phyloP scores from a whole-genome alignment of 1,140 invertebrate genomes.

The Venustaconcha ellipsiformis region DNA sequence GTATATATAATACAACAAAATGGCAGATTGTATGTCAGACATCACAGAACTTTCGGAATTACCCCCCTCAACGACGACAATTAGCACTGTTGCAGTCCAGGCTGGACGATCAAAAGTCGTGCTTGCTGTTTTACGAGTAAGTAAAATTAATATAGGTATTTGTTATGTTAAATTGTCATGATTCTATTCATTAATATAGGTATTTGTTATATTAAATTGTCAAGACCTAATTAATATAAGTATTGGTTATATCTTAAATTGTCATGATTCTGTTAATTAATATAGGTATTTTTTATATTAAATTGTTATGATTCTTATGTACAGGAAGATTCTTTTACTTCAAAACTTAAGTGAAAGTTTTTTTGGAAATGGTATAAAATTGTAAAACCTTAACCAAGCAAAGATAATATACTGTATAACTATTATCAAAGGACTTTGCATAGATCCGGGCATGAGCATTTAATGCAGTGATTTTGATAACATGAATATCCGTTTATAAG shows the following conservation, averaged over 20 bases:
- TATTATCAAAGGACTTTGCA: too few species aligned
- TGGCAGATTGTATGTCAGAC: conserved; percentile 55
- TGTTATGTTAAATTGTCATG: background rate
- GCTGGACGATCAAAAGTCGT: conserved; percentile 88
- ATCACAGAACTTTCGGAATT: conserved; percentile 60
- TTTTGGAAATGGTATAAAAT: too few species aligned
- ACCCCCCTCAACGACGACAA: conserved; percentile 78
- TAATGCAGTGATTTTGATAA: too few species aligned
- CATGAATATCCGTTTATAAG: too few species aligned
- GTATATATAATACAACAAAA: conserved; percentile 33
- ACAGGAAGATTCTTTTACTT: too few species aligned
- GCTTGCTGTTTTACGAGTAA: conserved; percentile 90
- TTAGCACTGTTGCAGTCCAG: conserved; percentile 91
- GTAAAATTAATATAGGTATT: conserved; percentile 56
- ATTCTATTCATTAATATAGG: background rate
- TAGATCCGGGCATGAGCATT: too few species aligned
- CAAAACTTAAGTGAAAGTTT: too few species aligned
- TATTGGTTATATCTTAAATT: too few species aligned
- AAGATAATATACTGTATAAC: too few species aligned
- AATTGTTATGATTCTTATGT: background rate
- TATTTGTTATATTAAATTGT: too few species aligned
- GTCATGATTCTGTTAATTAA: background rate
- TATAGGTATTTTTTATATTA: too few species aligned
- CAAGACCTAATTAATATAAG: background rate
- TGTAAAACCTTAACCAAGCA: too few species aligned